Base-by-base conservation (phyloP, 2,888 invertebrate species). In the Yponomeuta plumbellus region DNA sequence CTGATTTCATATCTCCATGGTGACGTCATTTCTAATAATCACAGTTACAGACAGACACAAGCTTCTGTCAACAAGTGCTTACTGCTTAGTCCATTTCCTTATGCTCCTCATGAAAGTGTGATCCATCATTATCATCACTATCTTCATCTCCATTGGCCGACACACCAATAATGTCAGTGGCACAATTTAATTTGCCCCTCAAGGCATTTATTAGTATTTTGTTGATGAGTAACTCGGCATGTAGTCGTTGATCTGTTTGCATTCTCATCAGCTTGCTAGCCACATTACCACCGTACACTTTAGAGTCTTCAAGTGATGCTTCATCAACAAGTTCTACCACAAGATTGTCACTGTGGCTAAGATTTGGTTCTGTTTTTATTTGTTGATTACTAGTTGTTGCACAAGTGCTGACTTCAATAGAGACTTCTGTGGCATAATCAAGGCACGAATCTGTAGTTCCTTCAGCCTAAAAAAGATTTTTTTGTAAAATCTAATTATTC, bases 181-280 rank as follows among this genome's bases (percentile, higher is more conserved):
- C 44, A 44, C 52, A 5, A 20, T 20, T 64, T 13, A 64, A 39
- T 44, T 52, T 64, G 1, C 21, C 11, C 22, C 1, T 64, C 44
- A 64, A 44, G 11, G 40, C 64, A 23, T 64, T 64, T 3, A 64
- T 13, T 2, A 64, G 44, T 52, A 64, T 23, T 44, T 64, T 64
- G 20, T 64, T 40, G 1, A 64, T 64, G 11, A 64, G 52, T 23
- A 64, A 8, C 21, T 64, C 64, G 0, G 64, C 64, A 64, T 64
- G 22, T 1, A 11, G 52, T 17, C 52, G 20, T 22, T 64, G 64
- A 20, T 64, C 64, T 21, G 5, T 21, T 21, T 10, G 21, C 64
- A 64, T 64, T 10, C 64, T 20, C 10, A 21, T 20, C 13, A 64
- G 52, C 11, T 64, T 64, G 13, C 10, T 44, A 13, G 64, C 40